These are phyloP conservation scores for Clitarchus hookeri DNA, from an alignment of 2,888 invertebrate species.

Conservation along the genomic window DNA sequence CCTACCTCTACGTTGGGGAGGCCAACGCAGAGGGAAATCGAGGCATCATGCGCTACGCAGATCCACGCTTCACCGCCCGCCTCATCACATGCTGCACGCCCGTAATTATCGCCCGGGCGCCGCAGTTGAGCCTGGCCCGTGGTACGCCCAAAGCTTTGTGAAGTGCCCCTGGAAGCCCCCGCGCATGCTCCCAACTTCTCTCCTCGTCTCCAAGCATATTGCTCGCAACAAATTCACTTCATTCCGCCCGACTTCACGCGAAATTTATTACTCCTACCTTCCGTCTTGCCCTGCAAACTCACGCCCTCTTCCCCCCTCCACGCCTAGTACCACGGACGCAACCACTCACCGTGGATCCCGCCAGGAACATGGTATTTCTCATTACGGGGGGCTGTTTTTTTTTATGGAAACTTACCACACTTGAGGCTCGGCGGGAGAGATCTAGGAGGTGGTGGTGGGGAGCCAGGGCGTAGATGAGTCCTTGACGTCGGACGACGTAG, in stretches of 20 bases:
- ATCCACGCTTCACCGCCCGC: too few species aligned
- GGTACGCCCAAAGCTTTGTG: too few species aligned
- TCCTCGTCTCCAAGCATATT: neutral
- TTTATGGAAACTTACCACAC: neutral
- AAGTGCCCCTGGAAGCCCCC: too few species aligned
- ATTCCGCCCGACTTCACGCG: slow-evolving; percentile 17
- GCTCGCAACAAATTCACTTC: slow-evolving; percentile 26
- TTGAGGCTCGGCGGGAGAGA: neutral
- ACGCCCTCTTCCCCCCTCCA: too few species aligned
- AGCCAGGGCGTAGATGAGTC: neutral
- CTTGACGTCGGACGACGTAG: neutral
- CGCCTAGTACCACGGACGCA: neutral
- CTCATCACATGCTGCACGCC: too few species aligned
- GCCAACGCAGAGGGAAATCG: too few species aligned
- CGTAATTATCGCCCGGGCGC: too few species aligned
- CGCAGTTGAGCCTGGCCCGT: too few species aligned
- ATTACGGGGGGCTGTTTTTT: neutral
- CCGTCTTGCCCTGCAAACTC: too few species aligned
- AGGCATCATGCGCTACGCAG: too few species aligned
- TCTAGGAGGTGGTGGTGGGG: neutral
- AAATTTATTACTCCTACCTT: slow-evolving; percentile 20
- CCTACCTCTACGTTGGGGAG: too few species aligned
- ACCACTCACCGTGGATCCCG: neutral
- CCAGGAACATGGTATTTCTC: neutral
- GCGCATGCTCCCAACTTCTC: neutral